Base-by-base conservation (phyloP, 2,797 vertebrate genomes). In the Psittacula derbiana region DNA sequence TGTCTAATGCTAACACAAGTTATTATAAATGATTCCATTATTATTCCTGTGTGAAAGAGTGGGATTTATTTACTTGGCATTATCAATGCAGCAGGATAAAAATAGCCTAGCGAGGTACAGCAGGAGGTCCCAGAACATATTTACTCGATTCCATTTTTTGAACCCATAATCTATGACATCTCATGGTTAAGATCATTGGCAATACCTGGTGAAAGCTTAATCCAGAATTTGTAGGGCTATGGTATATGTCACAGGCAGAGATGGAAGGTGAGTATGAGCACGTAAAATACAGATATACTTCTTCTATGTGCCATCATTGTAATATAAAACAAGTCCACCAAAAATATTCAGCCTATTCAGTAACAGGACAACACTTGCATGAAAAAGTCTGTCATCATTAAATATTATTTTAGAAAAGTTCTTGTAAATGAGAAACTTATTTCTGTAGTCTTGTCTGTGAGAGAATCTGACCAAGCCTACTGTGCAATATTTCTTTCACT, bases 1-100 rank as follows among this genome's bases (percentile, higher is more conserved):
- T 92, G 76, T 70, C 95, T 94, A 40, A 47, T 40, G 61, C 61
- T 95, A 95, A 86, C 71, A 91, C 81, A 92, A 90, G 62, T 47
- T 85, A 82, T 96, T 95, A 95, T 88, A 97, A 97, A 97, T 95
- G 5, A 95, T 95, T 94, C 92, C 40, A 91, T 93, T 95, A 97
- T 96, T 96, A 94, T 92, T 97, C 89, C 65, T 88, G 17, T 85
- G 84, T 88, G 89, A 96, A 90, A 71, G 58, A 93, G 78, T 28
- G 43, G 86, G 86, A 97, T 97, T 96, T 97, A 97, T 93, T 92
- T 93, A 80, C 46, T 50, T 80, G 80, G 80, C 88, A 93, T 96
- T 96, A 96, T 97, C 93, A 97, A 28, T 78, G 64, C 85, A 92
- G 49, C 33, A 90, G 81, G 76, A 89, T 92, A 91, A 96, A 60